Base-by-base conservation (phyloP, 1,140 invertebrate genomes). In the Anoplolepis gracilipes region DNA sequence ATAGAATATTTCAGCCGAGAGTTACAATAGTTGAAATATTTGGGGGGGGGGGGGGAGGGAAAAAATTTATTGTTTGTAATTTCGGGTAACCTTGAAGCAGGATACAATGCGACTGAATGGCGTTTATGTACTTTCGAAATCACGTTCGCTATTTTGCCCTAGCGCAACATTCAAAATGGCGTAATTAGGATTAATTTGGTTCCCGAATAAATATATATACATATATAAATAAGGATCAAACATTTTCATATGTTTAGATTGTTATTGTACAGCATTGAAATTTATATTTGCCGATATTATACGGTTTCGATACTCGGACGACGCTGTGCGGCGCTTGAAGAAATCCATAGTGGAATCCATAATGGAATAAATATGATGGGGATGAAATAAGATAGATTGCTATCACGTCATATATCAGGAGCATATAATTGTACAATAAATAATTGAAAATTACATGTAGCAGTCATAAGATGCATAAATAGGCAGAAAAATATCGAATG, bases 1-100 rank as follows among this genome's bases (percentile, higher is more conserved):
- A 16, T 16, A 33, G 11, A 73, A 1, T 22, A 8, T 22, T 30
- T 55, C 25, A 46, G 62, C 46, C 39, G 1, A 19, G 28, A 25
- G 25, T 25, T n/a, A 13, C 28, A 1, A 11, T 1, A 3, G 1
- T 57, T 8, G n/a, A 4, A 30, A 57, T 19, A 2, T 76, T 19
- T 36, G 33, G 33, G 2, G n/a, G n/a, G n/a, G n/a, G n/a, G n/a
- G n/a, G n/a, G n/a, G n/a, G n/a, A n/a, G n/a, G 33, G 0, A 36
- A 36, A 13, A 10, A 4, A 1, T 1, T 22, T 30, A 1, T 11
- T 69, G 25, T 22, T 72, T 33, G 0, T 1, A 19, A 10, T 73
- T 36, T 33, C 19, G 70, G 10, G 8, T 57, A 73, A 73, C 49
- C 70, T 73, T 73, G 70, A 73, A 55, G n/a, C 53, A 10, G 10